Percentiles rank a stretch among this genome's conserved stretches.
Conservation (phyloP, 1,140 invertebrate species). For the Penaeus chinensis region DNA sequence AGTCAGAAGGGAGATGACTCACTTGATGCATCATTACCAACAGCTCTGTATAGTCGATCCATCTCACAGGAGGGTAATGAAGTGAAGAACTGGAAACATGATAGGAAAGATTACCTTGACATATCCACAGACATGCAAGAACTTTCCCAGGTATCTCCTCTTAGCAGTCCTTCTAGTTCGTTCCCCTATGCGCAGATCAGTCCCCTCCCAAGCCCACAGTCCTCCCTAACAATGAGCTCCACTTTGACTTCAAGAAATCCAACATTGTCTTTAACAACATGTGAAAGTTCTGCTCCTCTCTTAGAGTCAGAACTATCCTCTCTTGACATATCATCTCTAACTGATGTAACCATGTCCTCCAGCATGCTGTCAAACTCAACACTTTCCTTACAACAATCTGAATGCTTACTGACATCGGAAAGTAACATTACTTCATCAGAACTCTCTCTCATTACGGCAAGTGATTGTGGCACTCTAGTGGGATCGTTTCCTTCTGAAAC, state of each 20-base stretch:
- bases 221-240: slow-evolving; percentile 35
- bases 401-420: slow-evolving; percentile 37
- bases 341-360: slow-evolving; percentile 53
- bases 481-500: slow-evolving; percentile 46
- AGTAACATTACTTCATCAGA: slow-evolving; percentile 30
- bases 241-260: slow-evolving; percentile 28
- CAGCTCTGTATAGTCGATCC: slow-evolving; percentile 15
- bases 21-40: neutral
- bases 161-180: slow-evolving; percentile 42
- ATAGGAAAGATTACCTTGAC: neutral
- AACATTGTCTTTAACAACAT: slow-evolving; percentile 28
- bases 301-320: slow-evolving; percentile 44
- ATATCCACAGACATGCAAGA: neutral
- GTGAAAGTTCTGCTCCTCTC: slow-evolving; percentile 21
- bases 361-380: slow-evolving; percentile 33
- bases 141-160: slow-evolving; percentile 21
- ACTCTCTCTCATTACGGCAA: slow-evolving; percentile 25
- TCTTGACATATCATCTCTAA: slow-evolving; percentile 49
- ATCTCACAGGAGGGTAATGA: slow-evolving; percentile 38
- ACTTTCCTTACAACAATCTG: slow-evolving; percentile 32
- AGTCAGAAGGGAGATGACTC: neutral
- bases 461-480: slow-evolving; percentile 42
- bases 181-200: slow-evolving; percentile 57
- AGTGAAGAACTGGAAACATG: slow-evolving; percentile 17
- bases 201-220: slow-evolving; percentile 46